These are phyloP conservation scores for Sitophilus oryzae DNA, from an alignment of 1,140 invertebrate species.

Conservation along the genomic window DNA sequence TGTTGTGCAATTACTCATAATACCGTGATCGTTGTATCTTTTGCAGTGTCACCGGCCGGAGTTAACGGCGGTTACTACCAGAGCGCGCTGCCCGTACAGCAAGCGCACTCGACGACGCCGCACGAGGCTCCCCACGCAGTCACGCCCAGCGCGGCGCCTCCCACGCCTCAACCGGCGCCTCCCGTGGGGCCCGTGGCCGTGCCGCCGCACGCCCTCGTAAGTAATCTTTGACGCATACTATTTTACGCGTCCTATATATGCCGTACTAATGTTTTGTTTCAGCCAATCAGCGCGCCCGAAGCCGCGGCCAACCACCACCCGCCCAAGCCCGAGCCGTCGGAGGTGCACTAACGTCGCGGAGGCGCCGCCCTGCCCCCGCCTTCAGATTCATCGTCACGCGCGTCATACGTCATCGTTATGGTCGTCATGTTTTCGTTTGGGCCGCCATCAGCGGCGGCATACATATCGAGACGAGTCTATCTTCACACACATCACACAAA, in stretches of 20 bases:
- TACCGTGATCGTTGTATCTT: background rate
- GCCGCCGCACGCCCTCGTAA: slow-evolving; percentile 43
- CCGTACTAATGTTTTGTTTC: slow-evolving; percentile 16
- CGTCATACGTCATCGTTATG: background rate
- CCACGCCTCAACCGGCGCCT: slow-evolving; percentile 45
- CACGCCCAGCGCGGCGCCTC: slow-evolving; percentile 46
- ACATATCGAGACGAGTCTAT: slow-evolving; percentile 38
- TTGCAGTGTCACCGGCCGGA: slow-evolving; percentile 51
- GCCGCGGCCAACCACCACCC: slow-evolving; percentile 59
- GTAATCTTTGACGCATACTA: slow-evolving; percentile 22
- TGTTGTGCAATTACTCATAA: background rate
- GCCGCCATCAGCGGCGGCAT: slow-evolving; percentile 38
- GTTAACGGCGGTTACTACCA: slow-evolving; percentile 67
- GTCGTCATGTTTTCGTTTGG: slow-evolving; percentile 9
- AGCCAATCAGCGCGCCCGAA: slow-evolving; percentile 59
- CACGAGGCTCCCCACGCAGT: slow-evolving; percentile 61
- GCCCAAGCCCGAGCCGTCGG: slow-evolving; percentile 54
- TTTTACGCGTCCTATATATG: background rate
- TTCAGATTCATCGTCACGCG: background rate
- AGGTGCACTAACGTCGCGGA: slow-evolving; percentile 46
- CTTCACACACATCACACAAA: slow-evolving; percentile 35
- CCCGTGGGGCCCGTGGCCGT: slow-evolving; percentile 42
- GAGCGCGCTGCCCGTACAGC: slow-evolving; percentile 62
- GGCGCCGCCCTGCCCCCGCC: slow-evolving; percentile 4
- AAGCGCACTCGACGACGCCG: slow-evolving; percentile 69